Percentiles rank a stretch among this genome's conserved stretches.
Conservation (phyloP, 2,888 invertebrate species). For the Rhopalosiphum nymphaeae region DNA sequence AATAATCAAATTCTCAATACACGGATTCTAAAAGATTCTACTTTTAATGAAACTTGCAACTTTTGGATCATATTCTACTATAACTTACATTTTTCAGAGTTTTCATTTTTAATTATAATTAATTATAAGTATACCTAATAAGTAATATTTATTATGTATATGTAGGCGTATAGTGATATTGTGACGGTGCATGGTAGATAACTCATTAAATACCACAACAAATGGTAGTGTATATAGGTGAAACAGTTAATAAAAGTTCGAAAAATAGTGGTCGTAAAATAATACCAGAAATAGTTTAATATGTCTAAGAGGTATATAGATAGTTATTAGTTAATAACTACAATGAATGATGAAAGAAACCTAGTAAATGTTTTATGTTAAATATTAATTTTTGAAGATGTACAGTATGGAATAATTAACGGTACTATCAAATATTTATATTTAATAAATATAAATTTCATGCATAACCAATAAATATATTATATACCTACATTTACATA, state of each 20-base stretch:
- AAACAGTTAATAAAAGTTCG: too few relatives aligned
- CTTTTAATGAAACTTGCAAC: not conserved
- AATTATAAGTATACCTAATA: not conserved
- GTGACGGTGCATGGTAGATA: not conserved
- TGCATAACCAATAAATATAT: not conserved
- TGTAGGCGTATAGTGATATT: not conserved
- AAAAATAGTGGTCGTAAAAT: not conserved
- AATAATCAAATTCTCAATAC: not conserved
- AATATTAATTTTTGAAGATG: not conserved
- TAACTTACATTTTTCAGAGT: not conserved
- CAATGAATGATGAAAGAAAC: not conserved
- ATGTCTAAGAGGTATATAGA: not conserved
- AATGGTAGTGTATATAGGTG: not conserved
- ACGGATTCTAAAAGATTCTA: not conserved
- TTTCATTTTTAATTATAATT: not conserved
- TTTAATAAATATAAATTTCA: not conserved
- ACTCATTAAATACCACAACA: not conserved
- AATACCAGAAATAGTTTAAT: not conserved
- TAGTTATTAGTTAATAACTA: not conserved
- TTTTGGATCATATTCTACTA: not conserved
- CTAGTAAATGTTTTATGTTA: not conserved
- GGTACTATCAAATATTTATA: not conserved
- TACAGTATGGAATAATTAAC: not conserved
- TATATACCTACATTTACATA: not conserved
- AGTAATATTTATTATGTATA: not conserved